phyloP scores from a whole-genome alignment of 2,888 invertebrate species.

The Drosophila nigritarsus region DNA sequence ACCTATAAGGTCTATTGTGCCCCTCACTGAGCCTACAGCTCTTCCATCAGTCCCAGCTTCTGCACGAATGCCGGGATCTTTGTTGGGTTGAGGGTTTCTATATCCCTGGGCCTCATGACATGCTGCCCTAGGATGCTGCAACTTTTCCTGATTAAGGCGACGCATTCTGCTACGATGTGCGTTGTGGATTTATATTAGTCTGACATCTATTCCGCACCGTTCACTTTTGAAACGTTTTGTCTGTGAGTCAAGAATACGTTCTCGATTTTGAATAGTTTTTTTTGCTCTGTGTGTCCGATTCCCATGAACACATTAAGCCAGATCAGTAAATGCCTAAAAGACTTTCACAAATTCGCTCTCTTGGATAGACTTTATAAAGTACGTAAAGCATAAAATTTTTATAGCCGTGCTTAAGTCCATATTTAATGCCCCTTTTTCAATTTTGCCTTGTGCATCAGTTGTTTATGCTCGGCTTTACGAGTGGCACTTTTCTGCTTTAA shows the following conservation, averaged over 20 bases:
- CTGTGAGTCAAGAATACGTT: not conserved
- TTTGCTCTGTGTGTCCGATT: not conserved
- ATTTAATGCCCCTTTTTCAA: not conserved
- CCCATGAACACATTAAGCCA: not conserved
- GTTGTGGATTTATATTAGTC: not conserved
- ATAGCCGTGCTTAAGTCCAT: constrained; percentile 1
- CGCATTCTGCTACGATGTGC: too few relatives aligned
- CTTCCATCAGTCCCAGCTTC: too few relatives aligned
- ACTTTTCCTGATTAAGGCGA: too few relatives aligned
- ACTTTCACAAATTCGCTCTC: not conserved
- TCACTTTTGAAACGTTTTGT: not conserved
- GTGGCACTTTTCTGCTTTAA: constrained; percentile 33
- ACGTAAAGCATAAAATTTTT: not conserved
- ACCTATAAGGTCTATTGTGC: too few relatives aligned
- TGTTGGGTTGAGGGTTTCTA: too few relatives aligned
- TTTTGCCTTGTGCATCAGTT: constrained; percentile 17
- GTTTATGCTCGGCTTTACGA: constrained; percentile 11
- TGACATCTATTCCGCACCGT: not conserved
- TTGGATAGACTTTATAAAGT: not conserved
- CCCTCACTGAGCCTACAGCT: too few relatives aligned
- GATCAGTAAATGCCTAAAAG: not conserved
- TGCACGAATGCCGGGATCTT: too few relatives aligned
- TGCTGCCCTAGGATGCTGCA: too few relatives aligned
- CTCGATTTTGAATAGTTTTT: not conserved
- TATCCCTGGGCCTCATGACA: too few relatives aligned